A percentile compares a stretch with the other conserved stretches of the same genome.
These are phyloP conservation scores for Gavia stellata DNA, from an alignment of 2,113 vertebrate genomes.

Conservation along the genomic window DNA sequence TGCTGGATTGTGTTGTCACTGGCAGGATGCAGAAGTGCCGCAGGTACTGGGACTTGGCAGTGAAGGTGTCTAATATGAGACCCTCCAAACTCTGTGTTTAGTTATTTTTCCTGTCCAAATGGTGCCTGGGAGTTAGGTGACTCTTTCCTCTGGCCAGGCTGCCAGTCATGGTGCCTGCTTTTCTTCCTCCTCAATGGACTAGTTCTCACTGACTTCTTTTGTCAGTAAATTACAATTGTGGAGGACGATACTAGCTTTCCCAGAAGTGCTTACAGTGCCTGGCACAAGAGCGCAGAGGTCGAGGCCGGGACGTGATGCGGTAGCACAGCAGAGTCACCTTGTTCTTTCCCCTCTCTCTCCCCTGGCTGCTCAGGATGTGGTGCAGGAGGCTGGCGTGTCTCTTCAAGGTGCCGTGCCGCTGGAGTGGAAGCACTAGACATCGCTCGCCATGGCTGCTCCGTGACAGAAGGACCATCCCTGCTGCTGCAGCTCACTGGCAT, in stretches of 20 bases:
- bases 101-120: not conserved
- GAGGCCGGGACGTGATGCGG: rapidly evolving
- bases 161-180: not conserved
- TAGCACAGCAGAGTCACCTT: not conserved
- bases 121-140: no score
- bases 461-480: not conserved
- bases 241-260: not conserved
- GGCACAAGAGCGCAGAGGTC: rapidly evolving
- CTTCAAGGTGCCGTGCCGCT: not conserved
- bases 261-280: not conserved
- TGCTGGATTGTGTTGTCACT: rapidly evolving
- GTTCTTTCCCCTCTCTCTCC: not conserved
- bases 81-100: not conserved
- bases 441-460: not conserved
- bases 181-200: not conserved
- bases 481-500: not conserved
- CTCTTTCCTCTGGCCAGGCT: not conserved
- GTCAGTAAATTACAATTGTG: not conserved
- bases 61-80: rapidly evolving
- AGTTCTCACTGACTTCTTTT: not conserved
- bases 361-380: conserved; percentile 64
- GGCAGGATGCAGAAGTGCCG: not conserved
- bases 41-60: not conserved
- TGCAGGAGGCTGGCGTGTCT: conserved; percentile 26
- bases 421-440: not conserved